A percentile compares a stretch with the other conserved stretches of the same genome.
These are phyloP conservation scores for Clavelina lepadiformis DNA, from an alignment of 23 tunicate genomes.

Conservation along the genomic window DNA sequence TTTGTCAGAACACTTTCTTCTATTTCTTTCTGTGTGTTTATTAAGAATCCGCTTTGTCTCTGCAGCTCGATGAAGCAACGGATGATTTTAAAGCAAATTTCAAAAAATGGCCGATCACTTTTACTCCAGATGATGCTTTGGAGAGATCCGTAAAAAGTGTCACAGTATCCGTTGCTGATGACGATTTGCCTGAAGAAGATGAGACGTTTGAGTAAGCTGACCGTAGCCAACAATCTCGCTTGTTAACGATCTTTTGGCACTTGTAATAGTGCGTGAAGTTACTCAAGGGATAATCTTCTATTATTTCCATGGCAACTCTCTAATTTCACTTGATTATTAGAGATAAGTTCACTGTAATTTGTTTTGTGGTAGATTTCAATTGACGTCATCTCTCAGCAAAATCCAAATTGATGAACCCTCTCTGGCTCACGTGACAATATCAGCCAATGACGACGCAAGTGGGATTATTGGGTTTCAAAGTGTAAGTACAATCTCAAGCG, in stretches of 20 bases:
- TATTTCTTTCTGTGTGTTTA: too few relatives aligned
- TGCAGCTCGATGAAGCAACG: constrained; percentile 13
- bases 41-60: too few relatives aligned
- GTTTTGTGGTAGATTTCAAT: constrained; percentile 18
- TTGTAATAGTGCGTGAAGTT: not conserved
- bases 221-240: too few relatives aligned
- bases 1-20: too few relatives aligned
- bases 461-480: constrained; percentile 55
- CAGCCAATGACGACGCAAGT: constrained; percentile 74
- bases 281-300: too few relatives aligned
- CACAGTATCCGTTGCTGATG: constrained; percentile 31
- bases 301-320: too few relatives aligned
- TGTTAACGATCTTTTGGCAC: not conserved
- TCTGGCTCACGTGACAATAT: constrained; percentile 40
- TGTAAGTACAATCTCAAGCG: constrained; percentile 36
- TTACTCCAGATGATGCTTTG: not conserved
- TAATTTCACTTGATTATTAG: too few relatives aligned
- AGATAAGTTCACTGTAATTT: too few relatives aligned
- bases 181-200: constrained; percentile 71
- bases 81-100: constrained; percentile 33
- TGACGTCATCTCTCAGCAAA: not conserved
- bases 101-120: constrained; percentile 41
- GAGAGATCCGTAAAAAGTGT: constrained; percentile 5
- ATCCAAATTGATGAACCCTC: constrained; percentile 32
- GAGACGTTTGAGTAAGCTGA: constrained; percentile 42